phyloP scores from a whole-genome alignment of 1,140 invertebrate species.

The Ylistrum balloti region DNA sequence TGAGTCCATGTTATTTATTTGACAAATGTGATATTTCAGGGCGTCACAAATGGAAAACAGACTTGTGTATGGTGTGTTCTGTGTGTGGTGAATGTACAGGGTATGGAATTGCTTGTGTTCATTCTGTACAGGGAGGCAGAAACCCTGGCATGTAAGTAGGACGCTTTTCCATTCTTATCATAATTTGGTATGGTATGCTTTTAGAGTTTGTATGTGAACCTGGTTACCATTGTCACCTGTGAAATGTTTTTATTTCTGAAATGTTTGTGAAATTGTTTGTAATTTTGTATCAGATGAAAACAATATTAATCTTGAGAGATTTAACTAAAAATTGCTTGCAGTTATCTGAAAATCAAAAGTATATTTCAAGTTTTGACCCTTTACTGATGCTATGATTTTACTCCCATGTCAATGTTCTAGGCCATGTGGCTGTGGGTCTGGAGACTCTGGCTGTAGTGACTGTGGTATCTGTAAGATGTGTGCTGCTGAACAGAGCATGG shows the following conservation, averaged over 20 bases:
- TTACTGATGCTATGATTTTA: neutral
- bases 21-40: slow-evolving; percentile 80
- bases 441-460: slow-evolving; percentile 95
- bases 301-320: too few relatives aligned
- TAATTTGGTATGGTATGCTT: too few relatives aligned
- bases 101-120: slow-evolving; percentile 93
- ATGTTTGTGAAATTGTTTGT: too few relatives aligned
- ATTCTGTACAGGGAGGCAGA: slow-evolving; percentile 89
- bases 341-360: too few relatives aligned
- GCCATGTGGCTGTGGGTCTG: slow-evolving; percentile 97
- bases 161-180: neutral
- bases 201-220: too few relatives aligned
- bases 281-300: too few relatives aligned
- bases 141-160: slow-evolving; percentile 93
- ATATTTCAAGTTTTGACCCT: neutral
- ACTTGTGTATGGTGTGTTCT: slow-evolving; percentile 94
- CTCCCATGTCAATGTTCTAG: slow-evolving; percentile 82
- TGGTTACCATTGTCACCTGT: too few relatives aligned
- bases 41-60: slow-evolving; percentile 90
- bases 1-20: too few relatives aligned
- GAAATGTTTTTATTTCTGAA: too few relatives aligned
- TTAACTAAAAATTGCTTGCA: too few relatives aligned
- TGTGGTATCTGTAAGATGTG: slow-evolving; percentile 96
- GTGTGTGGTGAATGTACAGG: slow-evolving; percentile 97
- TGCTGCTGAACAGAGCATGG: slow-evolving; percentile 87